A percentile compares a stretch with the other conserved stretches of the same genome.
Evolutionary conservation across 2,888 invertebrate genomes (phyloP).

Genomic region (Meteorus cinctellus): DNA sequence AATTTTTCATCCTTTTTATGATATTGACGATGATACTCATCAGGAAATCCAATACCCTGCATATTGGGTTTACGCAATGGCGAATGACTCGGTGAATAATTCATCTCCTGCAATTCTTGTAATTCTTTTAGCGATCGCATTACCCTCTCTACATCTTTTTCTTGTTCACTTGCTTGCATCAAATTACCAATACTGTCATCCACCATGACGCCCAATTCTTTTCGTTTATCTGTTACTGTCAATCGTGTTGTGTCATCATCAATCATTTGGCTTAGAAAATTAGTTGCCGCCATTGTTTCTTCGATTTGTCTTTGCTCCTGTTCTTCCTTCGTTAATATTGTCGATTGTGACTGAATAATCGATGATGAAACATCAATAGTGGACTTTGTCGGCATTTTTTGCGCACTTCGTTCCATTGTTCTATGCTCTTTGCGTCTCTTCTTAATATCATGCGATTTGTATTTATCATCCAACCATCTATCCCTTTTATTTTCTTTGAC

Average conservation of each 20-base stretch:
- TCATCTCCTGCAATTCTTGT: conserved; percentile 67
- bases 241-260: conserved; percentile 64
- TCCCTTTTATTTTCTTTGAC: conserved; percentile 58
- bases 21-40: conserved; percentile 65
- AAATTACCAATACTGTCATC: conserved; percentile 55
- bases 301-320: conserved; percentile 70
- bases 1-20: conserved; percentile 67
- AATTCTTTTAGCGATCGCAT: conserved; percentile 71
- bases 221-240: conserved; percentile 57
- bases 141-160: conserved; percentile 70
- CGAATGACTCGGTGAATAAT: conserved; percentile 65
- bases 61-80: conserved; percentile 61
- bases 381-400: conserved; percentile 30
- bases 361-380: conserved; percentile 22
- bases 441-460: conserved; percentile 61
- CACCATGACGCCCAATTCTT: conserved; percentile 53
- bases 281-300: conserved; percentile 72
- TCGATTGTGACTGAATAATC: conserved; percentile 49
- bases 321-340: conserved; percentile 63
- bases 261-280: conserved; percentile 72
- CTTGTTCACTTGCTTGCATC: conserved; percentile 64
- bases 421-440: conserved; percentile 62
- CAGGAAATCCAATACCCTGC: conserved; percentile 54
- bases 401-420: conserved; percentile 48
- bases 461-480: conserved; percentile 58